These are phyloP conservation scores for Nebria salina DNA, from an alignment of 2,888 invertebrate species.

Conservation along the genomic window DNA sequence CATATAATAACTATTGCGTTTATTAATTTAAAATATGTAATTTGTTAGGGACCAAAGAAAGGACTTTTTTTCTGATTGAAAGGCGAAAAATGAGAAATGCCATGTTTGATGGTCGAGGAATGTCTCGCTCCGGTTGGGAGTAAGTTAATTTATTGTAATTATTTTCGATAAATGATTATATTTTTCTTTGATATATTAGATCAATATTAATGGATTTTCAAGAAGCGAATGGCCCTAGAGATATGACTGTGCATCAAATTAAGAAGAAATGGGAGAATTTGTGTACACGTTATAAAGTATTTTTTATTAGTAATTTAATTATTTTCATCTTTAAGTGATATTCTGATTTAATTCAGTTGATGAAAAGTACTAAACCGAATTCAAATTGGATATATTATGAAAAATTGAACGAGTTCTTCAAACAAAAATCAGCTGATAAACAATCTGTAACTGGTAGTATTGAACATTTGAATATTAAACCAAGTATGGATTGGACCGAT, in stretches of 20 bases:
- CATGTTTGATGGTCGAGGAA: slow-evolving; percentile 25
- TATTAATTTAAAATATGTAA: slow-evolving; percentile 16
- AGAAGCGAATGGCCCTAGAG: slow-evolving; percentile 9
- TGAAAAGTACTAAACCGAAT: not conserved
- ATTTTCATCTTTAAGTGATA: slow-evolving; percentile 7
- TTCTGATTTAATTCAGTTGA: not conserved
- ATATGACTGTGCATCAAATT: slow-evolving; percentile 23
- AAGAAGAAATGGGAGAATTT: slow-evolving; percentile 43
- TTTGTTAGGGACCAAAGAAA: slow-evolving; percentile 21
- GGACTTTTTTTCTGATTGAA: slow-evolving; percentile 31
- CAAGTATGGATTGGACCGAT: not conserved
- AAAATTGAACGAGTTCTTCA: not conserved
- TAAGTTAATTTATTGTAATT: slow-evolving; percentile 16
- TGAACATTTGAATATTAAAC: slow-evolving; percentile 2
- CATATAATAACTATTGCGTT: not conserved
- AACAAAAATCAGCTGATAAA: not conserved
- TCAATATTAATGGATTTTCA: slow-evolving; percentile 28
- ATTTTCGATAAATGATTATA: not conserved
- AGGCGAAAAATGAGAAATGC: slow-evolving; percentile 27
- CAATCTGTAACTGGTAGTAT: not conserved
- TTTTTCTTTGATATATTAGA: slow-evolving; percentile 19
- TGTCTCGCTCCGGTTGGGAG: slow-evolving; percentile 30
- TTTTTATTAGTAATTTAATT: not conserved
- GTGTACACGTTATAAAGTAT: slow-evolving; percentile 35
- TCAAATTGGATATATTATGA: slow-evolving; percentile 1